Percentiles rank a stretch among this genome's conserved stretches.
Conservation (phyloP, 2,888 invertebrate species). For the Iphiclides podalirius region DNA sequence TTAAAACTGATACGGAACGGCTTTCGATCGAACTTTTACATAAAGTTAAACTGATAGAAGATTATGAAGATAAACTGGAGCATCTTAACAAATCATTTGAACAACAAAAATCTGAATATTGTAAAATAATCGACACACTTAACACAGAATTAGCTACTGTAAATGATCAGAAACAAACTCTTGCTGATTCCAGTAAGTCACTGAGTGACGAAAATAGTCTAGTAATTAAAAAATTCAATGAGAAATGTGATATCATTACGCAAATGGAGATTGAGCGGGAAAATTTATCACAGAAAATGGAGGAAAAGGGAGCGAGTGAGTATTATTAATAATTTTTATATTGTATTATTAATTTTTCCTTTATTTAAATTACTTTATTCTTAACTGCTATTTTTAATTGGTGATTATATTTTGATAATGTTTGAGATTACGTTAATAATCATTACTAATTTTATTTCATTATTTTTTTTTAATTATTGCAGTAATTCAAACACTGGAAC, state of each 20-base stretch:
- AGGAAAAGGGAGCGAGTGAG: conserved; percentile 40
- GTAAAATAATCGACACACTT: background rate
- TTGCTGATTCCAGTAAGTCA: background rate
- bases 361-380: no score
- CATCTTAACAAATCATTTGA: conserved; percentile 11
- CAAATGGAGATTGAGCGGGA: conserved; percentile 35
- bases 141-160: background rate
- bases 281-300: conserved; percentile 31
- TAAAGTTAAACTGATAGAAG: conserved; percentile 6
- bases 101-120: conserved; percentile 2
- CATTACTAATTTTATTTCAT: no score
- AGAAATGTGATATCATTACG: conserved; percentile 34
- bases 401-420: no score
- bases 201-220: conserved; percentile 33
- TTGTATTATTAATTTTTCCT: no score
- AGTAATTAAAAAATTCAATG: conserved; percentile 33
- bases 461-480: conserved; percentile 25
- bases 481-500: conserved; percentile 41
- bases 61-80: conserved; percentile 2
- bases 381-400: no score
- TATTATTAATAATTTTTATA: conserved; percentile 11
- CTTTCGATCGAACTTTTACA: background rate
- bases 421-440: no score
- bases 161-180: conserved; percentile 1
- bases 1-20: conserved; percentile 1